A percentile compares a stretch with the other conserved stretches of the same genome.
Evolutionary conservation across 2,888 invertebrate genomes (phyloP).

Genomic region (Hydropsyche betteni): DNA sequence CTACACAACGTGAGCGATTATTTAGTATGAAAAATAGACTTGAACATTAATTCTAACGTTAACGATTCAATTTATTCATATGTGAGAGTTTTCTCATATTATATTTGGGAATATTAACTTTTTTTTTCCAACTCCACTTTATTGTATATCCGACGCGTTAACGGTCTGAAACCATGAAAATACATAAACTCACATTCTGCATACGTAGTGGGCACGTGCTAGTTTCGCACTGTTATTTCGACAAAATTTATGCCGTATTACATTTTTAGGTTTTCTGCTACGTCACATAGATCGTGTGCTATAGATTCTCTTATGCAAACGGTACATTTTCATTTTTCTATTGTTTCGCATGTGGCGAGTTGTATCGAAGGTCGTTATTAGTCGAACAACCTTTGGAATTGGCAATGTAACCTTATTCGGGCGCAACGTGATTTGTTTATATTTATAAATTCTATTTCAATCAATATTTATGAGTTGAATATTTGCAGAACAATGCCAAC

Average conservation of each 20-base stretch:
- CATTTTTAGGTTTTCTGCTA: constrained; percentile 24
- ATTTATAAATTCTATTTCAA: constrained; percentile 11
- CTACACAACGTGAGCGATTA: no score
- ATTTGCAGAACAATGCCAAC: background rate
- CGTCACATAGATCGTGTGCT: background rate
- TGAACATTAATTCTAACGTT: no score
- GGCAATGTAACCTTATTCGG: constrained; percentile 15
- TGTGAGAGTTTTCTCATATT: no score
- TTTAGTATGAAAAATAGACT: no score
- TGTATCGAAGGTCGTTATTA: constrained; percentile 12
- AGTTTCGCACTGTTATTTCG: constrained; percentile 22
- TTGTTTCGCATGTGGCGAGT: constrained; percentile 19
- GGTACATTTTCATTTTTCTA: constrained; percentile 8
- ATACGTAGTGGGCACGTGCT: constrained; percentile 8
- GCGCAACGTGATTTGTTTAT: background rate
- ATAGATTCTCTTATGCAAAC: background rate
- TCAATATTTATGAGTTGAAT: constrained; percentile 13
- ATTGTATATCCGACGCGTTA: background rate
- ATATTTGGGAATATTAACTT: background rate
- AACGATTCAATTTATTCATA: no score
- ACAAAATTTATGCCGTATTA: constrained; percentile 15
- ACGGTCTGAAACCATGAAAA: constrained; percentile 23
- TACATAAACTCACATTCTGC: constrained; percentile 13
- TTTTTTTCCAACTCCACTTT: background rate
- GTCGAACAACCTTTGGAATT: constrained; percentile 3